Conservation (phyloP, 2,888 invertebrate species). For the Rhagium mordax region DNA sequence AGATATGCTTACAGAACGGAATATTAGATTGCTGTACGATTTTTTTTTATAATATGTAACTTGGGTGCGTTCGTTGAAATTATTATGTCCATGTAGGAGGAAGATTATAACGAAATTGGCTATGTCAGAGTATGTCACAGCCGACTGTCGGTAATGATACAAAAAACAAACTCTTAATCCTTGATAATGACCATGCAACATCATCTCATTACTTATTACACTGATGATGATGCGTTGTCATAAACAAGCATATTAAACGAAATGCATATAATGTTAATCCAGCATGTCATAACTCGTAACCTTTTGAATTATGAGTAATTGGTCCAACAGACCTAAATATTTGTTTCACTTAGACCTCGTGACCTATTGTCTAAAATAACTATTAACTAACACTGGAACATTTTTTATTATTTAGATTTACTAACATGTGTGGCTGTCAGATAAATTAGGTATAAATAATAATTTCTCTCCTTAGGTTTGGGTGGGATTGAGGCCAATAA, state of each 20-base stretch:
- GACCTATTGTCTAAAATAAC: constrained; percentile 26
- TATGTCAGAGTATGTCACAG: no score
- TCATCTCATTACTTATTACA: not conserved
- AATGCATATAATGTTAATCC: constrained; percentile 23
- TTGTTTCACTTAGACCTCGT: constrained; percentile 8
- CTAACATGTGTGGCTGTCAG: constrained; percentile 6
- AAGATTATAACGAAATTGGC: no score
- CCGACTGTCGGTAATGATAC: no score
- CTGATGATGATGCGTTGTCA: not conserved
- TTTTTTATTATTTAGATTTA: constrained; percentile 3
- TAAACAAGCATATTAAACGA: constrained; percentile 1
- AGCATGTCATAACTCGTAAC: constrained; percentile 21
- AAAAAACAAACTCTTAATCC: not conserved
- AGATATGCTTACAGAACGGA: not conserved
- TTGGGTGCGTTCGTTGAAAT: not conserved
- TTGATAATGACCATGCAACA: not conserved
- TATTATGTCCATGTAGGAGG: no score
- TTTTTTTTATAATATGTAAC: not conserved
- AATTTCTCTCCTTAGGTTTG: no score
- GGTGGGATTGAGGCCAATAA: no score
- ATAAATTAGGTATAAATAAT: constrained; percentile 17
- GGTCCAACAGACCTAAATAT: not conserved
- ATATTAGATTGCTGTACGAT: not conserved
- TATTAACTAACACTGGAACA: constrained; percentile 12
- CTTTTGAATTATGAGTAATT: constrained; percentile 28